Conservation (phyloP, 2,797 vertebrate species). For the Sciurus vulgaris region DNA sequence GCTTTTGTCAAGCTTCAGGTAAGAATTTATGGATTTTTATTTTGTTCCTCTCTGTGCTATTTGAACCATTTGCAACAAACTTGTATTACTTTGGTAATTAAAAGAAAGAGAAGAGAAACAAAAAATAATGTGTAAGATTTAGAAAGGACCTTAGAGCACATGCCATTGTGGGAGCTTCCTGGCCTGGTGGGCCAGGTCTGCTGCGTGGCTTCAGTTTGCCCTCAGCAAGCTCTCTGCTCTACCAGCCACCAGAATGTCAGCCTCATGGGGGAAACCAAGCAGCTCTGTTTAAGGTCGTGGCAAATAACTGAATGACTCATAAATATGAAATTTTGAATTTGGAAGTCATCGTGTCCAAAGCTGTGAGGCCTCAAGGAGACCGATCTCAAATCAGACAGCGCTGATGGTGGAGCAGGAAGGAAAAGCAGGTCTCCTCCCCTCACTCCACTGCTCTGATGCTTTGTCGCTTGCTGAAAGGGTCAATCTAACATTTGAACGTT, state of each 20-base stretch:
- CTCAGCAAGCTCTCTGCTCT: background rate
- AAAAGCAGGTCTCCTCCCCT: accelerated
- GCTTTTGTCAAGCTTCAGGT: slow-evolving; percentile 96
- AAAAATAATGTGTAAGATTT: background rate
- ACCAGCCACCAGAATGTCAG: background rate
- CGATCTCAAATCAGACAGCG: background rate
- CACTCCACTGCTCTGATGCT: accelerated
- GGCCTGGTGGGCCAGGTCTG: background rate
- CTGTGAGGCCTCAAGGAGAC: background rate
- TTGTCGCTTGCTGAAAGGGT: background rate
- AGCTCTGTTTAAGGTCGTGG: background rate
- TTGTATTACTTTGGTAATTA: background rate
- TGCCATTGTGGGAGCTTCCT: accelerated
- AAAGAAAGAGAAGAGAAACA: background rate
- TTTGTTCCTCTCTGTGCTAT: background rate
- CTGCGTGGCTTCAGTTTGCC: background rate
- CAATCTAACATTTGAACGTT: background rate
- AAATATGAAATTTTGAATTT: background rate
- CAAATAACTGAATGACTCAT: background rate
- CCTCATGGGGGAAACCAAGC: background rate
- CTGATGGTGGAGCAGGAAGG: accelerated
- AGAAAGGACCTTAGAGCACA: background rate
- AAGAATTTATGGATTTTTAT: slow-evolving; percentile 68
- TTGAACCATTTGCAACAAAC: background rate
- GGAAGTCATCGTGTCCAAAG: background rate